A percentile compares a stretch with the other conserved stretches of the same genome.
phyloP scores from a whole-genome alignment of 2,113 vertebrate species.

The Origma solitaria region DNA sequence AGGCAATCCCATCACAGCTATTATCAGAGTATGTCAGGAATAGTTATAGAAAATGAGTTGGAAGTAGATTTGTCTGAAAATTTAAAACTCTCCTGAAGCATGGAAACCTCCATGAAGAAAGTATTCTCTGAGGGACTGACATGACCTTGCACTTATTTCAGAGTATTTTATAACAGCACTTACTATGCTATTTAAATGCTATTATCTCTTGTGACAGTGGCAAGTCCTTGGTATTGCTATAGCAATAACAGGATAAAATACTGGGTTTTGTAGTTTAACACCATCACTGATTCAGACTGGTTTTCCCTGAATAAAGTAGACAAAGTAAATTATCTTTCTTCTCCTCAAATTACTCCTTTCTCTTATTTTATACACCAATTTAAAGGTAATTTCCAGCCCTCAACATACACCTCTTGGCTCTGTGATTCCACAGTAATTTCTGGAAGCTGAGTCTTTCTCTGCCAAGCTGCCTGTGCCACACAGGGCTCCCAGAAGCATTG shows the following conservation, averaged over 20 bases:
- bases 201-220: background rate
- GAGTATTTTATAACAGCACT: background rate
- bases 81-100: background rate
- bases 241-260: background rate
- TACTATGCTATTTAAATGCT: background rate
- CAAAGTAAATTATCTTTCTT: background rate
- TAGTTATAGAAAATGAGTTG: background rate
- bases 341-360: background rate
- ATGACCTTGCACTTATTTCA: background rate
- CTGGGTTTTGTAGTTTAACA: background rate
- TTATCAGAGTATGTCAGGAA: background rate
- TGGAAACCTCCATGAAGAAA: background rate
- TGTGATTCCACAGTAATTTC: background rate
- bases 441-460: background rate
- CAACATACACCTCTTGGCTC: background rate
- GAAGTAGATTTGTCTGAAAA: conserved; percentile 17
- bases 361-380: background rate
- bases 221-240: background rate
- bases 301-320: background rate
- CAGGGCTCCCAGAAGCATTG: fast-evolving
- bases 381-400: background rate
- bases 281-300: background rate
- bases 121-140: background rate
- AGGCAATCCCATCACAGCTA: background rate
- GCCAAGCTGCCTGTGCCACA: no score